Conservation (phyloP, 2,888 invertebrate species). For the Himalopsyche anomala region DNA sequence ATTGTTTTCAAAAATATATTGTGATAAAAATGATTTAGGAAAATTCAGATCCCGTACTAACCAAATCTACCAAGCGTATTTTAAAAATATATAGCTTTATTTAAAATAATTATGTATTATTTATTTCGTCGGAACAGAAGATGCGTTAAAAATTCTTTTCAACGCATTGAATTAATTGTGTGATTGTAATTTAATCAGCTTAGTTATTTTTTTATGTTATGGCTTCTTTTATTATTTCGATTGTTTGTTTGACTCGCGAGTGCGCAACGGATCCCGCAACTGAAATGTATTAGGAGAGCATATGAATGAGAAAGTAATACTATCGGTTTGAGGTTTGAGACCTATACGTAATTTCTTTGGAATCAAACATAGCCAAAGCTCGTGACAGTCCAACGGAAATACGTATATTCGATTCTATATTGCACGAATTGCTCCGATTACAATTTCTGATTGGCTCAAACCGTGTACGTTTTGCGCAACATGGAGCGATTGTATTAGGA, state of each 20-base stretch:
- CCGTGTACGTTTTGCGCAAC: constrained; percentile 22
- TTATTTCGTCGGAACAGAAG: too few relatives aligned
- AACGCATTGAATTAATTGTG: too few relatives aligned
- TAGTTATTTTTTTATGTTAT: too few relatives aligned
- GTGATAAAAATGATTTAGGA: too few relatives aligned
- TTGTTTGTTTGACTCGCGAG: constrained; percentile 1
- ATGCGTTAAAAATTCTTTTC: too few relatives aligned
- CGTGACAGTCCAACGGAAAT: background rate
- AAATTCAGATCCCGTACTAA: too few relatives aligned
- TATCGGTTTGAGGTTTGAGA: background rate
- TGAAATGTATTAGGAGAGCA: constrained; percentile 43
- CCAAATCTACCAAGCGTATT: too few relatives aligned
- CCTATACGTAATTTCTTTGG: background rate
- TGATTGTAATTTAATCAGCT: too few relatives aligned
- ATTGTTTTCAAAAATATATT: too few relatives aligned
- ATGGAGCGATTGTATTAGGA: constrained; percentile 23
- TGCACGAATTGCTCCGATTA: background rate
- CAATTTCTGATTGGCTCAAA: constrained; percentile 7
- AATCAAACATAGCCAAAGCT: background rate
- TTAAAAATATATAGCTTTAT: too few relatives aligned
- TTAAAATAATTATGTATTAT: too few relatives aligned
- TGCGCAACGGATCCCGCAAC: constrained; percentile 50
- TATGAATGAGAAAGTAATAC: background rate
- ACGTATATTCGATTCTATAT: background rate
- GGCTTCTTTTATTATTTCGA: too few relatives aligned